phyloP scores from a whole-genome alignment of 2,797 vertebrate genomes.

The Salmo trutta region DNA sequence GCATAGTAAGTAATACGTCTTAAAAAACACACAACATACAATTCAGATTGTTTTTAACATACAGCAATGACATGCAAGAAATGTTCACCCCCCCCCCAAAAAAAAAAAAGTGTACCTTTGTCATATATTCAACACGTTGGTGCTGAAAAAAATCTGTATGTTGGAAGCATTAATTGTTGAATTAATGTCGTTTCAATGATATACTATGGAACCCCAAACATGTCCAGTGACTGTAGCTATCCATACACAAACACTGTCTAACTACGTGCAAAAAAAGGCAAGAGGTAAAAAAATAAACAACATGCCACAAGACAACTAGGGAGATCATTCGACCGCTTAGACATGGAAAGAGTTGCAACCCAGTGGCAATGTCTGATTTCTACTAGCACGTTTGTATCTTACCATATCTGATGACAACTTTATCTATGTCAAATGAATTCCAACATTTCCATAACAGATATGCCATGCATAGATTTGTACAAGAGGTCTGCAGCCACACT shows the following conservation, averaged over 20 bases:
- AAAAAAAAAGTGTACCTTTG: slow-evolving; percentile 47
- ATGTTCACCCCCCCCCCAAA: too few relatives aligned
- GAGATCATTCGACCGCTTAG: slow-evolving; percentile 16
- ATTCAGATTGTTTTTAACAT: slow-evolving; percentile 35
- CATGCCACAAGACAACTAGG: slow-evolving; percentile 20
- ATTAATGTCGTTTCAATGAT: slow-evolving; percentile 33
- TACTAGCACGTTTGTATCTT: background rate
- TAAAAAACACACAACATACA: slow-evolving; percentile 56
- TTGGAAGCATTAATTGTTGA: slow-evolving; percentile 66
- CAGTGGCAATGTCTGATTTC: slow-evolving; percentile 15
- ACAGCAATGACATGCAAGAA: slow-evolving; percentile 63
- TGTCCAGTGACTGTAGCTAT: slow-evolving; percentile 41
- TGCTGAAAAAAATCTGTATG: slow-evolving; percentile 55
- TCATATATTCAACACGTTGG: slow-evolving; percentile 60
- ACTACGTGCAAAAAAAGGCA: slow-evolving; percentile 19
- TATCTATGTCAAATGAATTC: slow-evolving; percentile 30
- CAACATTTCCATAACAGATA: slow-evolving; percentile 46
- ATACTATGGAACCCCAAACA: slow-evolving; percentile 39
- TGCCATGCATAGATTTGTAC: slow-evolving; percentile 78
- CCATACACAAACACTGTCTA: slow-evolving; percentile 27
- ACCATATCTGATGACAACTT: slow-evolving; percentile 29
- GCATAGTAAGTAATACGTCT: slow-evolving; percentile 73
- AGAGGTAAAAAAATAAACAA: slow-evolving; percentile 26
- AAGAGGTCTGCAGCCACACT: slow-evolving; percentile 56
- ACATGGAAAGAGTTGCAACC: slow-evolving; percentile 31